Conservation (phyloP, 1,140 invertebrate genomes). For the Lanistes nyassanus region DNA sequence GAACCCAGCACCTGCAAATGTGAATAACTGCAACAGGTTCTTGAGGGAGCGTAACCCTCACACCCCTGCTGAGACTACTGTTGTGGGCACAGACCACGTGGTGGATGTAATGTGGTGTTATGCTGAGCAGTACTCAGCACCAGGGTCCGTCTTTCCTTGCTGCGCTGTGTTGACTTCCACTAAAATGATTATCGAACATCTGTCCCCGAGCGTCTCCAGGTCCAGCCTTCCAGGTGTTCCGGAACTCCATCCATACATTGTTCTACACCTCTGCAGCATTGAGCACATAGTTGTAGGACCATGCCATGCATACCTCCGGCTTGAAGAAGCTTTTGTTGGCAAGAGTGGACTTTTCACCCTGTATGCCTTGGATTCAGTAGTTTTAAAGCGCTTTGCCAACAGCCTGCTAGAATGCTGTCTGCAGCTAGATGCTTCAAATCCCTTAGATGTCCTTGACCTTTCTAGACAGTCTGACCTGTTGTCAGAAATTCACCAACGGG, state of each 20-base stretch:
- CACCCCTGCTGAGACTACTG: background rate
- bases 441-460: constrained; percentile 45
- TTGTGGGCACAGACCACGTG: constrained; percentile 28
- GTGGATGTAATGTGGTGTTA: constrained; percentile 60
- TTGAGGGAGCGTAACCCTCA: background rate
- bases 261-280: constrained; percentile 57
- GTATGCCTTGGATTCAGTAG: constrained; percentile 45
- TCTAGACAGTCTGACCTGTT: constrained; percentile 48
- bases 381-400: constrained; percentile 51
- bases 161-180: constrained; percentile 59
- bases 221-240: constrained; percentile 46
- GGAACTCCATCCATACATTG: constrained; percentile 51
- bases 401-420: constrained; percentile 23
- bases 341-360: constrained; percentile 57
- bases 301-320: constrained; percentile 52
- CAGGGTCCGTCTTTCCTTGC: constrained; percentile 38
- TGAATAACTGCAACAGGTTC: background rate
- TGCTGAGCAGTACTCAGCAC: constrained; percentile 51
- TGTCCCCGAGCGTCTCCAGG: constrained; percentile 28
- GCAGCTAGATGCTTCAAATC: constrained; percentile 16
- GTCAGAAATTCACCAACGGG: constrained; percentile 43
- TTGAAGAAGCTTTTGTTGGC: constrained; percentile 62
- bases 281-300: constrained; percentile 58
- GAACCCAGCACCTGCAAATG: no score
- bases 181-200: constrained; percentile 55